A percentile compares a stretch with the other conserved stretches of the same genome.
Evolutionary conservation across 1,140 invertebrate species (phyloP).

Genomic region (Hylaeus volcanicus): DNA sequence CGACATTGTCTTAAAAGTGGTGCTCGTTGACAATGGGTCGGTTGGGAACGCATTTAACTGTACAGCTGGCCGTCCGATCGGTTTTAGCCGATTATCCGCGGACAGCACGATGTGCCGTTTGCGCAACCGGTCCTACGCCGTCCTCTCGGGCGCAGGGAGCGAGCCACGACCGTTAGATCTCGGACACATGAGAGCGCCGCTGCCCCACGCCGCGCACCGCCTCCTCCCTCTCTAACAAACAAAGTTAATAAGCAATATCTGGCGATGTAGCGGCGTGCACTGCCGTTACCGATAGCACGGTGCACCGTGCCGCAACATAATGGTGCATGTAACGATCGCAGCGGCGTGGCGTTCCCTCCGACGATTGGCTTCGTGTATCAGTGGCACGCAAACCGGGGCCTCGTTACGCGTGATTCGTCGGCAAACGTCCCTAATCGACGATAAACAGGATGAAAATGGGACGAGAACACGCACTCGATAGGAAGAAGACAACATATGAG

Average conservation of each 20-base stretch:
- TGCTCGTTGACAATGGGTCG: constrained; percentile 40
- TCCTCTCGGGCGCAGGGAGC: constrained; percentile 45
- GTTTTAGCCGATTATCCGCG: constrained; percentile 63
- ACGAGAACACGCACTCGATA: too few species aligned
- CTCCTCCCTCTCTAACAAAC: constrained; percentile 66
- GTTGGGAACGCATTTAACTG: constrained; percentile 55
- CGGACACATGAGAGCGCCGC: constrained; percentile 45
- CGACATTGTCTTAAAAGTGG: constrained; percentile 24
- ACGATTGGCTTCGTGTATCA: constrained; percentile 48
- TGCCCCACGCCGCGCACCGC: background rate
- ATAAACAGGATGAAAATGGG: background rate
- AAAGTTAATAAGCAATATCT: constrained; percentile 78
- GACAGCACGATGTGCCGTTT: constrained; percentile 60
- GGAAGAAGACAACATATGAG: too few species aligned
- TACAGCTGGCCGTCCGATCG: constrained; percentile 47
- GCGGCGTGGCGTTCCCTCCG: constrained; percentile 17
- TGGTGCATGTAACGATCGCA: constrained; percentile 70
- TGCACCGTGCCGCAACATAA: constrained; percentile 65
- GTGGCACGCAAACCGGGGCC: constrained; percentile 64
- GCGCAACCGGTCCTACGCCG: constrained; percentile 73
- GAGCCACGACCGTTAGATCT: constrained; percentile 73
- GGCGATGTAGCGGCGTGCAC: constrained; percentile 45
- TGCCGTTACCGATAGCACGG: constrained; percentile 64
- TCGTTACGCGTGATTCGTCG: constrained; percentile 50
- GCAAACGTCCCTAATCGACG: constrained; percentile 11